Evolutionary conservation across 2,888 invertebrate species (phyloP), one percentile per base, ranked within the genome.

Genomic region (Heliothis peltigera): DNA sequence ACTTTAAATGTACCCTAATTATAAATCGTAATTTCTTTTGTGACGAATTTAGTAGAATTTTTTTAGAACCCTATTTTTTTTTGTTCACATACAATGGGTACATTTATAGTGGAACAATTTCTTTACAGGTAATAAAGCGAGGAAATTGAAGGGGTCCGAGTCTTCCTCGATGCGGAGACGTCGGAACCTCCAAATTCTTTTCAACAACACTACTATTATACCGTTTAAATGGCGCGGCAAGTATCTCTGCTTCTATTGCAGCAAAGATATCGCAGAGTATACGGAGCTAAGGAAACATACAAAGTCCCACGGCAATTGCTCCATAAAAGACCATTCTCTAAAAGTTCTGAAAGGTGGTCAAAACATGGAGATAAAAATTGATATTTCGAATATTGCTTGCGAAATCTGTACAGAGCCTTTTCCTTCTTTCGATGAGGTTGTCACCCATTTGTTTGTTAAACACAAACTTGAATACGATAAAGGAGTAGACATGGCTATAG

Each of bases 191-290:
- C 91, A 93, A 82, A 87, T 91, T 39, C 35, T 95, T 42, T 94
- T 95, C 90, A 95, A 95, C 89, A 91, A 91, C 72, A 94, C 94
- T 0, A 81, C 93, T 0, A 87, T 94, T 0, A 90, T 95, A 83
- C 94, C 94, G 2, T 95, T 95, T 82, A 95, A 95, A 77, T 95
- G 94, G 93, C 87, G 94, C n/a, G 94, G 94, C 4, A 92, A 91
- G 80, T 95, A 95, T 64, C 81, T 94, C 0, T 95, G 94, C 73
- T 95, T 95, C 79, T 93, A 91, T 81, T 95, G 94, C 64, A 94
- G 94, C 64, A 91, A 92, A 85, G 87, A 92, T 59, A 76, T 92
- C 0, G 54, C 88, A 0, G 91, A 91, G 25, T 92, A 93, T 65
- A 61, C 83, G 0, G 93, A 93, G 43, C 67, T 95, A 1, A 81